These are phyloP conservation scores for Dorcus hopei DNA, from an alignment of 2,888 invertebrate species.

Conservation along the genomic window DNA sequence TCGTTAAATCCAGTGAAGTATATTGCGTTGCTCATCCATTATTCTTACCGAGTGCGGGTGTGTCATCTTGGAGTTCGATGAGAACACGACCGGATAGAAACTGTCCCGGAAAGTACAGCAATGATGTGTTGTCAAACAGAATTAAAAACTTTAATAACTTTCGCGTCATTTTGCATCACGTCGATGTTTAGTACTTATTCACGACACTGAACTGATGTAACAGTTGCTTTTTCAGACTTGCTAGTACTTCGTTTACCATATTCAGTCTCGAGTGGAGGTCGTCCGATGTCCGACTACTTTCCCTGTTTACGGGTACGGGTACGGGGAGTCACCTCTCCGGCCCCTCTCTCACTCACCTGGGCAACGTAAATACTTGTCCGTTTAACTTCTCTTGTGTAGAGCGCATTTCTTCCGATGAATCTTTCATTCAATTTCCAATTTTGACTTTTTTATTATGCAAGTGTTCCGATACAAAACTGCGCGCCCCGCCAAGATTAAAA, in stretches of 20 bases:
- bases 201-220: conserved; percentile 8
- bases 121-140: conserved; percentile 88
- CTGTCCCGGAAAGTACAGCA: conserved; percentile 91
- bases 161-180: conserved; percentile 62
- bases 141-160: conserved; percentile 91
- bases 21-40: conserved; percentile 26
- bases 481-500: too few relatives aligned
- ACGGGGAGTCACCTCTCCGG: conserved; percentile 2
- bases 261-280: conserved; percentile 18
- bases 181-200: not conserved
- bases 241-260: conserved; percentile 21
- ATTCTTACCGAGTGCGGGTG: conserved; percentile 76
- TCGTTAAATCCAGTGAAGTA: not conserved
- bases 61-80: conserved; percentile 90
- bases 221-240: conserved; percentile 1
- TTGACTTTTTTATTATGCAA: too few relatives aligned
- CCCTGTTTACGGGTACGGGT: conserved; percentile 27
- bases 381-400: not conserved
- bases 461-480: too few relatives aligned
- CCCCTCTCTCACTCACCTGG: conserved; percentile 8
- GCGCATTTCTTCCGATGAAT: too few relatives aligned
- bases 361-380: not conserved
- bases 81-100: conserved; percentile 89
- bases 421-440: too few relatives aligned
- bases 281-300: conserved; percentile 28